These are phyloP conservation scores for Pampusana beccarii DNA, from an alignment of 2,113 vertebrate species.

Conservation along the genomic window DNA sequence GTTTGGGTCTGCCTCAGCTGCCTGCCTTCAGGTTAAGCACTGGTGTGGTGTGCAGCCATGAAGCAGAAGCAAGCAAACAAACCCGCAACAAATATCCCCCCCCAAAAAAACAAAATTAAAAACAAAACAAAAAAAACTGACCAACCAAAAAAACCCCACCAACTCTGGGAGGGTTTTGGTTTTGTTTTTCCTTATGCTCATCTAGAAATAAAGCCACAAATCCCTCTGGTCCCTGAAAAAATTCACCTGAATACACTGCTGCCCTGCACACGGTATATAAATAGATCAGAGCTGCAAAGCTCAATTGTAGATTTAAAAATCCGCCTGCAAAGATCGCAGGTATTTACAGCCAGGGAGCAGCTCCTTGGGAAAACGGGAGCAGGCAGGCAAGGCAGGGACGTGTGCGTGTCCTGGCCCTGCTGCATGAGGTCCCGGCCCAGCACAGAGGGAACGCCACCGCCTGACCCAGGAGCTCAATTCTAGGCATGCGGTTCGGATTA, in stretches of 20 bases:
- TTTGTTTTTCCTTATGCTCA: neutral
- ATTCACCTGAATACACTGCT: neutral
- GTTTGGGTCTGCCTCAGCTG: neutral
- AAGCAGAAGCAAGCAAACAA: neutral
- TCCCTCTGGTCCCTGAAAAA: neutral
- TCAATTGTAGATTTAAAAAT: neutral
- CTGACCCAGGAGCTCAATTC: neutral
- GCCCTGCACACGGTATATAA: neutral
- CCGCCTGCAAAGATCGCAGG: neutral
- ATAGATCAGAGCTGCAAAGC: neutral
- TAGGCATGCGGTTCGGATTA: neutral
- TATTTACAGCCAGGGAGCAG: neutral
- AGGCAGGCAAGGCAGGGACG: neutral
- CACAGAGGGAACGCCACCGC: accelerated
- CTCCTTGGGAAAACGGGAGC: neutral
- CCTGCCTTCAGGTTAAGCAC: neutral
- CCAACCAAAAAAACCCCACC: no score
- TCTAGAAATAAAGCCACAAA: neutral
- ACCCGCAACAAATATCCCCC: no score
- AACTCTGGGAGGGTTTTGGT: neutral
- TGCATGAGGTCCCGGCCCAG: neutral
- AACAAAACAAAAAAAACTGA: no score
- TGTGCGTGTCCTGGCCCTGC: accelerated
- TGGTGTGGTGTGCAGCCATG: accelerated
- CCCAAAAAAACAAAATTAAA: no score